Evolutionary conservation across 2,888 invertebrate genomes (phyloP), one percentile per base, ranked within the genome.

Genomic region (Melolontha melolontha): DNA sequence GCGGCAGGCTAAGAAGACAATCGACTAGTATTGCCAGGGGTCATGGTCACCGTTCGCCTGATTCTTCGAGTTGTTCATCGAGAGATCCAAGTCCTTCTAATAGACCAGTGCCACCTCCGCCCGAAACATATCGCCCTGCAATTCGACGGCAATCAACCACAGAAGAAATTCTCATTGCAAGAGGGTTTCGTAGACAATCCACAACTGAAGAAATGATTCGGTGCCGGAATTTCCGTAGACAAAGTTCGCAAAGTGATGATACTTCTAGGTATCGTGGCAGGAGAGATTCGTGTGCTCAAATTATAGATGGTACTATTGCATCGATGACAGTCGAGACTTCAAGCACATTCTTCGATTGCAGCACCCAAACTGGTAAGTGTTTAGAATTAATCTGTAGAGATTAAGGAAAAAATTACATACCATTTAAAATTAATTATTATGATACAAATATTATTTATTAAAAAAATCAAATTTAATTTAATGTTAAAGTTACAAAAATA

Each of bases 321-420:
- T 93, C 95, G 41, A 96, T 96, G 96, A 95, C 95, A 0, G 94
- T 95, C 27, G 95, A 96, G 83, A 95, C 95, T 2, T 94, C 95
- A 4, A 94, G 94, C 83, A 95, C 95, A 0, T 94, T 95, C 83
- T 95, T 95, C 81, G 95, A 95, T 84, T 94, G 94, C 74, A 94
- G 95, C 82, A 95, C 95, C 27, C 95, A 95, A 85, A 95, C 95
- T 81, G 95, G 95, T 95, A 79, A 91, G 92, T 59, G 22, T 22
- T 22, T 22, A 22, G 22, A 4, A 22, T 2, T 22, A 22, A 1
- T 22, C 4, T 4, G 22, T 4, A 22, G 4, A 22, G 4, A 22
- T 22, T 22, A n/a, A n/a, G n/a, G n/a, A n/a, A n/a, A n/a, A n/a
- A n/a, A n/a, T n/a, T n/a, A 2, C 41, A 41, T n/a, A 5, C 10